These are phyloP conservation scores for Eristalinus aeneus DNA, from an alignment of 2,888 invertebrate genomes.

Conservation along the genomic window DNA sequence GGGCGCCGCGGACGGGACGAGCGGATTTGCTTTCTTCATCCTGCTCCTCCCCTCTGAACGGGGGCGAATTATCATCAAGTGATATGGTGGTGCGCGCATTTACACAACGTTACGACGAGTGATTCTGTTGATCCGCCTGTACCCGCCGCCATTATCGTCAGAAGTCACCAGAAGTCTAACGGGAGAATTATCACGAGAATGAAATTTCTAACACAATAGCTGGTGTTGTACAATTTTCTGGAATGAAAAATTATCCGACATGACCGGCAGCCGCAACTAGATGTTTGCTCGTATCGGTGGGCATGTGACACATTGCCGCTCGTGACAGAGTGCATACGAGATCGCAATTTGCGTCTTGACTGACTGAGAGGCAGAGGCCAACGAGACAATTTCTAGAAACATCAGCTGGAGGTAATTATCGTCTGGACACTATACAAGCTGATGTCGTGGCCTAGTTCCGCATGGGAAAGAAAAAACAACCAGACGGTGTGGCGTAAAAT, in stretches of 20 bases:
- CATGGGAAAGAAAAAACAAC: not conserved
- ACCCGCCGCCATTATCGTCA: not conserved
- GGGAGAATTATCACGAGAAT: not conserved
- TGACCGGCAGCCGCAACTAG: not conserved
- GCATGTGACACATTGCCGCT: not conserved
- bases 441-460: not conserved
- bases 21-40: not conserved
- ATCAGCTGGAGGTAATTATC: not conserved
- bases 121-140: not conserved
- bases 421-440: not conserved
- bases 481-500: not conserved
- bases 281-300: not conserved
- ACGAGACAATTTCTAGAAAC: too few species aligned
- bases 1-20: not conserved
- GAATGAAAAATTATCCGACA: not conserved
- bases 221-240: not conserved
- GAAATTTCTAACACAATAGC: not conserved
- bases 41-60: not conserved
- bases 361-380: not conserved
- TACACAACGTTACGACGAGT: conserved; percentile 25
- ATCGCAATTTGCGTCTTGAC: not conserved
- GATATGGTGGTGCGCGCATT: conserved; percentile 39
- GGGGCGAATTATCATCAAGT: conserved; percentile 25
- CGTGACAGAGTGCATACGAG: not conserved
- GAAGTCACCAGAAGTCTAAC: not conserved